phyloP scores from a whole-genome alignment of 2,888 invertebrate species.

The Melanargia galathea region DNA sequence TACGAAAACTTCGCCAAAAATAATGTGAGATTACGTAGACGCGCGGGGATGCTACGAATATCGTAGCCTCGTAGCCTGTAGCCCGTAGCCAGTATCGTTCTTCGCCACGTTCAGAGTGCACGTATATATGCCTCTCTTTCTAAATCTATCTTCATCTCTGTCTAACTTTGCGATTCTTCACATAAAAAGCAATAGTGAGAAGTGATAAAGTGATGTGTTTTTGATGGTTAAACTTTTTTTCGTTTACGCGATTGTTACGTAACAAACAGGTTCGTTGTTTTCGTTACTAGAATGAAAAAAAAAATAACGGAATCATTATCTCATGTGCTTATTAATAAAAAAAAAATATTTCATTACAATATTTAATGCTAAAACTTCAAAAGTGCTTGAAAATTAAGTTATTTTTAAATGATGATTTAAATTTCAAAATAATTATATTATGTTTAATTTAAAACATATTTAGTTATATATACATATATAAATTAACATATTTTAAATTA shows the following conservation, averaged over 20 bases:
- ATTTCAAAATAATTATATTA: neutral
- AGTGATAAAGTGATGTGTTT: slow-evolving; percentile 38
- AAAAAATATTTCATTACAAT: neutral
- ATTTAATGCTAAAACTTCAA: neutral
- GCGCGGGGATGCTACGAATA: slow-evolving; percentile 44
- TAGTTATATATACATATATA: neutral
- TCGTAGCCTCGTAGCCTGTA: slow-evolving; percentile 47
- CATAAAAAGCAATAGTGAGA: slow-evolving; percentile 41
- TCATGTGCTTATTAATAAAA: neutral
- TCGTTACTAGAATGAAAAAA: slow-evolving; percentile 17
- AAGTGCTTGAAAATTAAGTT: neutral
- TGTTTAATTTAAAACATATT: neutral
- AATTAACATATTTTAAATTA: neutral
- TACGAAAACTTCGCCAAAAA: slow-evolving; percentile 19
- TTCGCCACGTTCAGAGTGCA: slow-evolving; percentile 42
- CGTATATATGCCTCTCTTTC: slow-evolving; percentile 45
- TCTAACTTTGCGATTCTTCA: slow-evolving; percentile 47
- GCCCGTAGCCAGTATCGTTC: slow-evolving; percentile 45
- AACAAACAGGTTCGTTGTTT: slow-evolving; percentile 42
- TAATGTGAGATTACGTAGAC: slow-evolving; percentile 40
- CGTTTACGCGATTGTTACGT: slow-evolving; percentile 37
- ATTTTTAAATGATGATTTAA: neutral
- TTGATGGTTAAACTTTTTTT: slow-evolving; percentile 31
- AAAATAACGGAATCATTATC: neutral
- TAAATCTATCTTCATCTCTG: slow-evolving; percentile 45